Conservation (phyloP, 2,797 vertebrate genomes). For the Glossophaga mutica region DNA sequence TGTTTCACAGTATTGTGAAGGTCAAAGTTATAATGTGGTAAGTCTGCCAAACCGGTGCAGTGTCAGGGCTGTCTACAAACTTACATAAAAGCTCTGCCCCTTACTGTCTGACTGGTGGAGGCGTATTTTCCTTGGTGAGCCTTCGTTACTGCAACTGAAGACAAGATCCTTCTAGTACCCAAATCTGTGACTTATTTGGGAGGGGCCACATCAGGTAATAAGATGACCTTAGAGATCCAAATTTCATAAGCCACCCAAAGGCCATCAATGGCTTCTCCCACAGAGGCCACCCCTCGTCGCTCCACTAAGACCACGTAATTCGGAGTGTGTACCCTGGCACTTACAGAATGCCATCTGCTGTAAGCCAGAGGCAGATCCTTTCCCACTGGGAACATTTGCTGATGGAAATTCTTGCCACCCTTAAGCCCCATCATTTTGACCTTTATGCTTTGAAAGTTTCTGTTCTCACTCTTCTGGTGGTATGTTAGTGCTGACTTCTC, state of each 20-base stretch:
- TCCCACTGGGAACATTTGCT: background rate
- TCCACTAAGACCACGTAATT: background rate
- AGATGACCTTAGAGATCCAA: background rate
- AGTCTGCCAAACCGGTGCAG: background rate
- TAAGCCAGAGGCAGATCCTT: background rate
- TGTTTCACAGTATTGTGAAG: background rate
- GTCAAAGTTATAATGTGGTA: background rate
- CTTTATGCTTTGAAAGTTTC: background rate
- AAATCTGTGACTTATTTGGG: background rate
- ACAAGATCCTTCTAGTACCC: background rate
- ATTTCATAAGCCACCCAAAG: background rate
- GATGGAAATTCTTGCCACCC: background rate
- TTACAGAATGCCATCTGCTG: background rate
- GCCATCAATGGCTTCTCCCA: background rate
- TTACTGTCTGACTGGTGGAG: background rate
- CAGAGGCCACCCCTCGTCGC: background rate
- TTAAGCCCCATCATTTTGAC: background rate
- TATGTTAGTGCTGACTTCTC: background rate
- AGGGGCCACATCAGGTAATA: background rate
- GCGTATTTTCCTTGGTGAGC: background rate
- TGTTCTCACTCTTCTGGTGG: background rate
- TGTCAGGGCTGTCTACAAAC: background rate
- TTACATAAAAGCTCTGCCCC: background rate
- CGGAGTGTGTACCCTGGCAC: background rate
- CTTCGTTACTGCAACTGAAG: background rate